Evolutionary conservation across 2,113 vertebrate genomes (phyloP), one percentile per base, ranked within the genome.

Genomic region (Collichthys lucidus): DNA sequence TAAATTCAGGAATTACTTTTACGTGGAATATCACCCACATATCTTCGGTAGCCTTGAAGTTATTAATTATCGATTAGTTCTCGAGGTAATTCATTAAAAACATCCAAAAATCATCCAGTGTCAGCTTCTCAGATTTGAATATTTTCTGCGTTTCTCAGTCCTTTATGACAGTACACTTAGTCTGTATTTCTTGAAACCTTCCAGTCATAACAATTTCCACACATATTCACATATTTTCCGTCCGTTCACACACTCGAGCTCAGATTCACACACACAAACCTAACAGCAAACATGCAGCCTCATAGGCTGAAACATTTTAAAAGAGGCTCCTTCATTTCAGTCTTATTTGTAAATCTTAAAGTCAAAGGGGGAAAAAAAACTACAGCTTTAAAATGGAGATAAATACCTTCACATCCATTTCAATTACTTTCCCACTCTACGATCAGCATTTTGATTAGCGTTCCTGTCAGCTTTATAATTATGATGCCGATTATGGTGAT

Each of bases 401-500:
- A 68, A 83, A 87, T 78, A 70, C 69, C n/a, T 49, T 67, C 46
- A 40, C 42, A 56, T 79, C 84, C 72, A 47, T 81, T 81, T 76
- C 84, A 82, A 87, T 87, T 85, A 86, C 61, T 44, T 90, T 80
- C 12, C 50, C 78, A 67, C 52, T 84, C 63, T 46, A 46, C 62
- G 31, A 50, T 85, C 79, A 71, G 62, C 60, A 49, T 90, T 88
- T 87, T 80, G 80, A 90, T 89, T 74, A 87, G 80, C 40, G 2
- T 56, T 46, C 42, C 66, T 79, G 85, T 88, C 89, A 83, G 65
- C 74, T 83, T 86, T 81, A 86, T 83, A 86, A 82, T 89, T 76
- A 89, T 88, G 80, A 80, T 52, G 77, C 56, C 16, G 57, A 89
- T 92, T 92, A 89, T 50, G 63, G 65, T 76, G 74, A 87, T 85